Percentiles rank a stretch among this genome's conserved stretches.
phyloP scores from a whole-genome alignment of 2,113 vertebrate genomes.

The Phylloscopus trochilus region DNA sequence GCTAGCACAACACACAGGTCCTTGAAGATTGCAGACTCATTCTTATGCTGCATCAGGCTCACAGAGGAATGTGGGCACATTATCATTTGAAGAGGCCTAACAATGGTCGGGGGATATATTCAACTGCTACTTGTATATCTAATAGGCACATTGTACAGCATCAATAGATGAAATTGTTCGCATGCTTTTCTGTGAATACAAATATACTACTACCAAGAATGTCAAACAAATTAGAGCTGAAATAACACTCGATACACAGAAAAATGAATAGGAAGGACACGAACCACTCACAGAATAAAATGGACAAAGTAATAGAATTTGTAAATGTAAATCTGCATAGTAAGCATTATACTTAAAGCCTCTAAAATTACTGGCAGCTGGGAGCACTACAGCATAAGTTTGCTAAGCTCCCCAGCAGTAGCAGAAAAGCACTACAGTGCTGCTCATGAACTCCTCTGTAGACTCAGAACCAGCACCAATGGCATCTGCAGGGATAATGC shows the following conservation, averaged over 20 bases:
- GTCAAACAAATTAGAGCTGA: slow-evolving; percentile 62
- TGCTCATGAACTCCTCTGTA: background rate
- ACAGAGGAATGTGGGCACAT: slow-evolving; percentile 16
- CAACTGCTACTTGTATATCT: slow-evolving; percentile 61
- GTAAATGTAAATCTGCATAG: slow-evolving; percentile 57
- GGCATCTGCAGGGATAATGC: background rate
- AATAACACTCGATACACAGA: slow-evolving; percentile 34
- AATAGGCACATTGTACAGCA: slow-evolving; percentile 57
- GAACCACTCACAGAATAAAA: slow-evolving; percentile 50
- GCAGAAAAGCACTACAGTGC: background rate
- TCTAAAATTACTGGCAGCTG: slow-evolving; percentile 58
- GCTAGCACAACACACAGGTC: slow-evolving; percentile 19
- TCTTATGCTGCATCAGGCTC: slow-evolving; percentile 54
- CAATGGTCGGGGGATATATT: slow-evolving; percentile 55
- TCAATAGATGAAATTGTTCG: slow-evolving; percentile 67
- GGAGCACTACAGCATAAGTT: slow-evolving; percentile 17
- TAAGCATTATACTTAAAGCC: slow-evolving; percentile 33
- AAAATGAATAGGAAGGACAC: slow-evolving; percentile 42
- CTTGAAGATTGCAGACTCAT: slow-evolving; percentile 52
- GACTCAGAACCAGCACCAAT: background rate
- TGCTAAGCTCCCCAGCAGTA: background rate
- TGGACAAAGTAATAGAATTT: slow-evolving; percentile 48
- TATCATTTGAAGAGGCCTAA: slow-evolving; percentile 63
- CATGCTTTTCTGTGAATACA: slow-evolving; percentile 61
- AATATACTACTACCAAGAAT: slow-evolving; percentile 55